These are phyloP conservation scores for Microcebus murinus DNA, from an alignment of 2,113 vertebrate genomes.

Conservation along the genomic window DNA sequence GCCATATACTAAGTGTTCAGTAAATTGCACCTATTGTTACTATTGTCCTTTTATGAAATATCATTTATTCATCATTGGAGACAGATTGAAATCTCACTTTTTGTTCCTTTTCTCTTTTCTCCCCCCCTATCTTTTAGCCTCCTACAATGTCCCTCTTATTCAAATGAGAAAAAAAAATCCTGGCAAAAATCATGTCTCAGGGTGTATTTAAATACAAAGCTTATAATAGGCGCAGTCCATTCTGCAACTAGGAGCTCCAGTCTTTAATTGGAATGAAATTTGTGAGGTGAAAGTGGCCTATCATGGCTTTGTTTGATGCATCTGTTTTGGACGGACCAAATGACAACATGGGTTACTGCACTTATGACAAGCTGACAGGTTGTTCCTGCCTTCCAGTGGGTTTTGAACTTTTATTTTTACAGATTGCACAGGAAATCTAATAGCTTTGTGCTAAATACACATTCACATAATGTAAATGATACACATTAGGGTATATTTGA, in stretches of 20 bases:
- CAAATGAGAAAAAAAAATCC: neutral
- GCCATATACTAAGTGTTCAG: neutral
- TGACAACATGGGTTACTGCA: neutral
- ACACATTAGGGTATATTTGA: neutral
- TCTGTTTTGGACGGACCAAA: neutral
- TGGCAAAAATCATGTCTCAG: neutral
- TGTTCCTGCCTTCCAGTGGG: neutral
- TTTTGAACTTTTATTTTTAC: neutral
- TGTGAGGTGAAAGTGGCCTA: neutral
- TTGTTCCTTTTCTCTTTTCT: neutral
- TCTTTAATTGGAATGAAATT: neutral
- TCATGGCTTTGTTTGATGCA: neutral
- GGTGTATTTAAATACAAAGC: neutral
- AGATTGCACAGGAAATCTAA: neutral
- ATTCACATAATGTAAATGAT: slow-evolving; percentile 17
- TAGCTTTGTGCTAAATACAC: slow-evolving; percentile 26
- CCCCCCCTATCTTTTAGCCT: neutral
- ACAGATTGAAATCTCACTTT: neutral
- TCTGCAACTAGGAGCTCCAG: neutral
- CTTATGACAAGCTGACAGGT: neutral
- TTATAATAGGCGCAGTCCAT: neutral
- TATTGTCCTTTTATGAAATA: neutral
- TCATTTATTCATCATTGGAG: neutral
- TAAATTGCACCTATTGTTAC: neutral
- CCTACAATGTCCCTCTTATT: neutral